These are phyloP conservation scores for Rhizoglyphus robini DNA, from an alignment of 1,140 invertebrate genomes.

Conservation along the genomic window DNA sequence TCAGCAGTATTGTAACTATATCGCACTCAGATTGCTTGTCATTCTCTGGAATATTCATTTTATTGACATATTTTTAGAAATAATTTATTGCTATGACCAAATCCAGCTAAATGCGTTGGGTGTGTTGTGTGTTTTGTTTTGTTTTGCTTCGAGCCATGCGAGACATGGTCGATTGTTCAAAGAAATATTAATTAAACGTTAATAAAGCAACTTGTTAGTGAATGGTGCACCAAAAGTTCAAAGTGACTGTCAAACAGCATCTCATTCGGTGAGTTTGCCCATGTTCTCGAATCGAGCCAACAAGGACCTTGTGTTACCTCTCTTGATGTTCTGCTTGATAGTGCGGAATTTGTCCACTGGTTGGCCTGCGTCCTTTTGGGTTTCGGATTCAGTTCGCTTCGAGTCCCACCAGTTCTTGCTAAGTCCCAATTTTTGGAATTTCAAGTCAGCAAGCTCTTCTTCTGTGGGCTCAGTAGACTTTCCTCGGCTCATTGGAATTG, in stretches of 20 bases:
- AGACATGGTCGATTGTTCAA: background rate
- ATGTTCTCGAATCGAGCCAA: background rate
- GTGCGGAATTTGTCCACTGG: constrained; percentile 12
- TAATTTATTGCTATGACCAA: background rate
- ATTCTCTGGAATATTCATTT: constrained; percentile 1
- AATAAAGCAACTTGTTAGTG: background rate
- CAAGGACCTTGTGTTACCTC: constrained; percentile 8
- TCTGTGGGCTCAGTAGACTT: background rate
- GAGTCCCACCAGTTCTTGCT: background rate
- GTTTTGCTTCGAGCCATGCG: background rate
- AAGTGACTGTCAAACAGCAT: background rate
- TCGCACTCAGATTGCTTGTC: too few species aligned
- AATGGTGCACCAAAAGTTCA: background rate
- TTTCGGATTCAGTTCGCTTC: background rate
- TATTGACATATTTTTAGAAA: background rate
- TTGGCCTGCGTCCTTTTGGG: background rate
- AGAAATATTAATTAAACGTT: too few species aligned
- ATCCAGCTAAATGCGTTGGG: background rate
- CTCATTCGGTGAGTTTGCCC: background rate
- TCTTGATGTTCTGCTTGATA: constrained; percentile 5
- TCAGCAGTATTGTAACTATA: too few species aligned
- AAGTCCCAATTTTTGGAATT: background rate
- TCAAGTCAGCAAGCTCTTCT: background rate
- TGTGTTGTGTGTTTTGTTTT: background rate
- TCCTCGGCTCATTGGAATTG: background rate